Evolutionary conservation across 1,140 invertebrate genomes (phyloP), one percentile per base, ranked within the genome.

Genomic region (Hylaeus anthracinus): DNA sequence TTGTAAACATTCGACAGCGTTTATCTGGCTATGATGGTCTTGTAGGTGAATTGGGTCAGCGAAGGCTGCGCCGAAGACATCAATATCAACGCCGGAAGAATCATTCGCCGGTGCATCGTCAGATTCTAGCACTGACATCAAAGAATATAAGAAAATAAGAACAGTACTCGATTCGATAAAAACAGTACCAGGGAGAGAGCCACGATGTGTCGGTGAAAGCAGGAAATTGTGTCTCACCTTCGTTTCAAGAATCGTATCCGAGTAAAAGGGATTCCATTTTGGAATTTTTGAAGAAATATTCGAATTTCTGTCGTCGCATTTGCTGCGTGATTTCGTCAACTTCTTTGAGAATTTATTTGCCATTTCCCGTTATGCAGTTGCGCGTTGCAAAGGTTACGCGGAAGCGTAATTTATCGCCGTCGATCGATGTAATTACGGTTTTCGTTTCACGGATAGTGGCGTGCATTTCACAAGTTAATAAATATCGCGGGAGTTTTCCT

Each of bases 181-280:
- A 2, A 26, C 26, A 26, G 26, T 26, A 26, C 26, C 4, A 15
- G 14, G 5, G 61, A 43, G n/a, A 10, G 63, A 8, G 15, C 12
- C 37, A 37, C 41, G 5, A 45, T 5, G n/a, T 60, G 55, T 80
- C 78, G 53, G 48, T 53, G 56, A 69, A 65, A 72, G 61, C 41
- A 72, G 78, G 53, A 73, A 67, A 75, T 61, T n/a, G 53, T 80
- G 60, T 67, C 63, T 75, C 75, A 80, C 75, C 64, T 75, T 1
- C 37, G 39, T 37, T 43, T 12, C 9, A 53, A 60, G 69, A 63
- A 39, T 65, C 67, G 56, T 5, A 53, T 37, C 53, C 8, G 45
- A 12, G 61, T 5, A 9, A 64, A 51, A 53, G 74, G 61, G 37
- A 43, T 37, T 53, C 72, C 5, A 8, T 10, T 45, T 10, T 51